Base-by-base conservation (phyloP, 2,888 invertebrate species). In the Melipona bicolor region DNA sequence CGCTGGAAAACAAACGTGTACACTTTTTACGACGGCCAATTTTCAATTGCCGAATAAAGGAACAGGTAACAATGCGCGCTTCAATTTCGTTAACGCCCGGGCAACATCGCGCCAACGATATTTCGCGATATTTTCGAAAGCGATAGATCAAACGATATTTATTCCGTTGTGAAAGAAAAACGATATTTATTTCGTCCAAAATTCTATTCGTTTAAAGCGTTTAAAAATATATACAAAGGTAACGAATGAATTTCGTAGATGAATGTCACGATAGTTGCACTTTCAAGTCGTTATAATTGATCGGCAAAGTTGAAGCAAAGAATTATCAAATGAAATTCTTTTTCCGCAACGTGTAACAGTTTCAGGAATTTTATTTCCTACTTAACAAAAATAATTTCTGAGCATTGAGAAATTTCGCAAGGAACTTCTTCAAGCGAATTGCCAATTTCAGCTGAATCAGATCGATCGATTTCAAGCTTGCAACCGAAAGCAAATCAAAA, bases 391-490 rank as follows among this genome's bases (percentile, higher is more conserved):
- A 9, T 43, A 43, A 9, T 43, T 43, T 43, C 9, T 0, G 43
- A 43, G 9, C 9, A 43, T 43, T 43, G 43, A 9, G 43, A 56
- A 5, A 56, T 56, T n/a, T n/a, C n/a, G n/a, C 2, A 56, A n/a
- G 13, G n/a, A 56, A 1, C 1, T 0, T 0, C 1, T 0, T 0
- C 15, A 1, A n/a, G n/a, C 56, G 3, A n/a, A 5, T n/a, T 1
- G n/a, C 15, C 56, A 5, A 13, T 56, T n/a, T 13, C 15, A 5
- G 56, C 56, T 59, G 0, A 5, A 15, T 59, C 56, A 1, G n/a
- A 59, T 15, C 0, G 56, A 59, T 59, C 5, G n/a, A 59, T n/a
- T 56, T n/a, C 43, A 43, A 43, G 43, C 9, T 43, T 43, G 43
- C 9, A 43, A 43, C 9, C 43, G 43, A 43, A 43, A 9, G 9